Evolutionary conservation across 2,797 vertebrate species (phyloP).

Genomic region (Perodicticus potto): DNA sequence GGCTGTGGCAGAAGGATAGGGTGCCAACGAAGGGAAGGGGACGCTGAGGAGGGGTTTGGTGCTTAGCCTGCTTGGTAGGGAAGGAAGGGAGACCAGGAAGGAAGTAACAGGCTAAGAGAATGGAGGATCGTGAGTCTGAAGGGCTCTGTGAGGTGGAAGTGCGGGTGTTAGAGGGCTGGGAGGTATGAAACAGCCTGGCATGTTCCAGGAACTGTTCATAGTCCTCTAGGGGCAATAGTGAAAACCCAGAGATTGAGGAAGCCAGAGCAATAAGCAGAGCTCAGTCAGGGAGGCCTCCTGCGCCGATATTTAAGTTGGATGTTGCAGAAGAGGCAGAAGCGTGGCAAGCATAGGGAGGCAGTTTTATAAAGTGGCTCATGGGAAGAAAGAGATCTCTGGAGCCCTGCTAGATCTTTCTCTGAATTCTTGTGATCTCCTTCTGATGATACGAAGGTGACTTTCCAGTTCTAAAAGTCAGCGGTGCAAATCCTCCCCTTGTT

Average conservation of each 20-base stretch:
- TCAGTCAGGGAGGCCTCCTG: neutral
- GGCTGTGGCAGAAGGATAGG: neutral
- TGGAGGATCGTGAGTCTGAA: neutral
- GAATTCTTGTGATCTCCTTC: constrained; percentile 30
- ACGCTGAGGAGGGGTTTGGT: neutral
- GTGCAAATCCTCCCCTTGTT: neutral
- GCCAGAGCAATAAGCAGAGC: neutral
- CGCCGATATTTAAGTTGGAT: neutral
- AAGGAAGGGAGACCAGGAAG: neutral
- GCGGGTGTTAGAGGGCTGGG: neutral
- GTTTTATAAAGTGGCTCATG: neutral
- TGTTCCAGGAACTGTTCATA: neutral
- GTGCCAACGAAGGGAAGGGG: neutral
- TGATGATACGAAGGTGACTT: constrained; percentile 8
- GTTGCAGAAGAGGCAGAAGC: constrained; percentile 17
- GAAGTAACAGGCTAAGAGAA: neutral
- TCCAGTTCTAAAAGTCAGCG: constrained; percentile 9
- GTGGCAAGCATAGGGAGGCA: neutral
- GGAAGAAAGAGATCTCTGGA: neutral
- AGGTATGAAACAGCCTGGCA: neutral
- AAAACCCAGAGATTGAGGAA: neutral
- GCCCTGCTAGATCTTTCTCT: neutral
- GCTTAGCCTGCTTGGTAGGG: neutral
- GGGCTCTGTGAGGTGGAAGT: neutral
- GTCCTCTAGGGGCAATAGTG: neutral